Conservation (phyloP, 2,113 vertebrate species). For the Odocoileus hemionus region DNA sequence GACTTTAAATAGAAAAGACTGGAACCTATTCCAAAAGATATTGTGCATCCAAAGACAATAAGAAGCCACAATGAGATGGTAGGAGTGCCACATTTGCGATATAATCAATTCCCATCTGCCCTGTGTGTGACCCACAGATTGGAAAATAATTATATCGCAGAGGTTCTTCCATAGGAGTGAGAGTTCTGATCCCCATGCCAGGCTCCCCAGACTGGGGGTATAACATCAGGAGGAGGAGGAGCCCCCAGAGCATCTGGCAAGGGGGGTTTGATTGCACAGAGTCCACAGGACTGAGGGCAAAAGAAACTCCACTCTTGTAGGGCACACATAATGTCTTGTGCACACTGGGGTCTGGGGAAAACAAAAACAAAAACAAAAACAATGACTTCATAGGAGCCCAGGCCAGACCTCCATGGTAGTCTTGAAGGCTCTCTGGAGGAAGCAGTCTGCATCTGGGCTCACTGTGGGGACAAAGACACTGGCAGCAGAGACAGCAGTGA, state of each 20-base stretch:
- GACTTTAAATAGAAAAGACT: neutral
- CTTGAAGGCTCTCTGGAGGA: neutral
- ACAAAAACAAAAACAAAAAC: neutral
- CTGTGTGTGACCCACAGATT: neutral
- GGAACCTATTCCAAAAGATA: neutral
- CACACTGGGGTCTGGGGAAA: neutral
- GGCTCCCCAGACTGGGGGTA: neutral
- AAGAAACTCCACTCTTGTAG: neutral
- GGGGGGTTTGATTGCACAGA: neutral
- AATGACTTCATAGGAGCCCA: neutral
- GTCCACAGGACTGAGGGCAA: neutral
- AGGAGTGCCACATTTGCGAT: neutral
- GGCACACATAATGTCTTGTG: neutral
- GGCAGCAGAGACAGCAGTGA: neutral
- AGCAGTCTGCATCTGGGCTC: neutral
- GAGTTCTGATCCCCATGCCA: neutral
- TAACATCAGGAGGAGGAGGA: neutral
- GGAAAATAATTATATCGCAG: neutral
- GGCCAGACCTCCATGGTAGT: neutral
- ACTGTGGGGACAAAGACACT: neutral
- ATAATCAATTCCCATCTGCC: neutral
- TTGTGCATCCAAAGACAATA: neutral
- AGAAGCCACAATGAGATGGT: neutral
- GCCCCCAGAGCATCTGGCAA: neutral
- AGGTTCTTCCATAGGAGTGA: neutral